Percentiles rank a stretch among this genome's conserved stretches.
These are phyloP conservation scores for Nemotelus pantherinus DNA, from an alignment of 2,888 invertebrate species.

Conservation along the genomic window DNA sequence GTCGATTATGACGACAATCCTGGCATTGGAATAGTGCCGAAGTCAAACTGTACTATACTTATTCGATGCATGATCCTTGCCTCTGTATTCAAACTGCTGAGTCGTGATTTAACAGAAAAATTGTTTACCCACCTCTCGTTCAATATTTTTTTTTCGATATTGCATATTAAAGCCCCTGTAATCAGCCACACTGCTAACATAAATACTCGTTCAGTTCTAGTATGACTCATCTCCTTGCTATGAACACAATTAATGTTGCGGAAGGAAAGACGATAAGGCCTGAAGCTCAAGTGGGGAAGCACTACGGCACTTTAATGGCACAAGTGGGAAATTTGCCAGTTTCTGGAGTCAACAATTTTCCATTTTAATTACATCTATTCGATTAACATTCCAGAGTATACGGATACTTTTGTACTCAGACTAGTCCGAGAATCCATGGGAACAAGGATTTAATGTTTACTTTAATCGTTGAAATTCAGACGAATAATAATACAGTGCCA, in stretches of 20 bases:
- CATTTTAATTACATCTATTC: constrained; percentile 35
- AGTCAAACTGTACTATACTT: background rate
- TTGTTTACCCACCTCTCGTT: background rate
- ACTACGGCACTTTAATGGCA: background rate
- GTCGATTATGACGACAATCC: too few relatives aligned
- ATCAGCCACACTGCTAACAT: background rate
- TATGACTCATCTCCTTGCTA: background rate
- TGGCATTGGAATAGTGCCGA: background rate
- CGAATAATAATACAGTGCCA: background rate
- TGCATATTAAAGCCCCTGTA: background rate
- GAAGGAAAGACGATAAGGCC: constrained; percentile 21
- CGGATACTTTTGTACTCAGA: background rate
- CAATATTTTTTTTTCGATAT: background rate
- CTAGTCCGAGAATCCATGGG: background rate
- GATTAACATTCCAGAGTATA: constrained; percentile 21
- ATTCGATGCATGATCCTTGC: background rate
- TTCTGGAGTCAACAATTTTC: constrained; percentile 34
- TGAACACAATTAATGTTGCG: constrained; percentile 11
- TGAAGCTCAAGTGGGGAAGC: background rate
- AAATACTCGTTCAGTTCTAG: too few relatives aligned
- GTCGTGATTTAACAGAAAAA: background rate
- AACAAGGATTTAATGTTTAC: background rate
- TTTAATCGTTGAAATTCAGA: too few relatives aligned
- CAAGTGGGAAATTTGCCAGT: constrained; percentile 30
- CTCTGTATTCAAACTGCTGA: constrained; percentile 12